Percentiles rank a stretch among this genome's conserved stretches.
Evolutionary conservation across 1,140 invertebrate genomes (phyloP).

Genomic region (Magallana ariakensis): DNA sequence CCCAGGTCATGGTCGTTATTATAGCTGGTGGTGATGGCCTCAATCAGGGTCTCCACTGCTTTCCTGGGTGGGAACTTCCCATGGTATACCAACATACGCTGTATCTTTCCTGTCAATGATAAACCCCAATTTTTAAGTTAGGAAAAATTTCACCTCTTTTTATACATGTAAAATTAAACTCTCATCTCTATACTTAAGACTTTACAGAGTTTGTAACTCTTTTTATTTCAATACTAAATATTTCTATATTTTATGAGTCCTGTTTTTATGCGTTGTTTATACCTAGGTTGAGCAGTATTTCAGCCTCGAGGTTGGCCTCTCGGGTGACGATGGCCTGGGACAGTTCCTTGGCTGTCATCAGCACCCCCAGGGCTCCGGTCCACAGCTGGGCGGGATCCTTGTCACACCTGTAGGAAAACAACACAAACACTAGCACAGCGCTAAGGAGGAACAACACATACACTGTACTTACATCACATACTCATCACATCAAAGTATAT

Average conservation of each 20-base stretch:
- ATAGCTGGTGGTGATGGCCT: slow-evolving; percentile 74
- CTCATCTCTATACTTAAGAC: too few relatives aligned
- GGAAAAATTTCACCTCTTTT: too few relatives aligned
- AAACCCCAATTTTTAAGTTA: slow-evolving; percentile 18
- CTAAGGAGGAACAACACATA: not conserved
- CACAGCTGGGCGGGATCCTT: slow-evolving; percentile 65
- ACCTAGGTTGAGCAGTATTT: slow-evolving; percentile 77
- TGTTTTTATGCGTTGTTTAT: slow-evolving; percentile 26
- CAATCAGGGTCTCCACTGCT: slow-evolving; percentile 72
- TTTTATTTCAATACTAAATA: too few relatives aligned
- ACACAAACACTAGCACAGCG: too few relatives aligned
- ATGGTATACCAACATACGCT: slow-evolving; percentile 74
- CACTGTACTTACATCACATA: too few relatives aligned
- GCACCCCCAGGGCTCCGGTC: slow-evolving; percentile 72
- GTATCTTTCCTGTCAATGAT: slow-evolving; percentile 72
- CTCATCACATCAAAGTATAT: too few relatives aligned
- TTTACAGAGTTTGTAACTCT: too few relatives aligned
- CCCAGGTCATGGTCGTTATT: slow-evolving; percentile 76
- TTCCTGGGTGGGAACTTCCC: slow-evolving; percentile 69
- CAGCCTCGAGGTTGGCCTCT: slow-evolving; percentile 73
- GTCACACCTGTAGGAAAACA: slow-evolving; percentile 55
- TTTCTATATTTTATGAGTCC: too few relatives aligned
- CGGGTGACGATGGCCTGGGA: slow-evolving; percentile 67
- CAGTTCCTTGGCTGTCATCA: slow-evolving; percentile 73
- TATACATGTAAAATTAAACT: too few relatives aligned